These are phyloP conservation scores for Euwallacea fornicatus DNA, from an alignment of 1,140 invertebrate species.

Conservation along the genomic window DNA sequence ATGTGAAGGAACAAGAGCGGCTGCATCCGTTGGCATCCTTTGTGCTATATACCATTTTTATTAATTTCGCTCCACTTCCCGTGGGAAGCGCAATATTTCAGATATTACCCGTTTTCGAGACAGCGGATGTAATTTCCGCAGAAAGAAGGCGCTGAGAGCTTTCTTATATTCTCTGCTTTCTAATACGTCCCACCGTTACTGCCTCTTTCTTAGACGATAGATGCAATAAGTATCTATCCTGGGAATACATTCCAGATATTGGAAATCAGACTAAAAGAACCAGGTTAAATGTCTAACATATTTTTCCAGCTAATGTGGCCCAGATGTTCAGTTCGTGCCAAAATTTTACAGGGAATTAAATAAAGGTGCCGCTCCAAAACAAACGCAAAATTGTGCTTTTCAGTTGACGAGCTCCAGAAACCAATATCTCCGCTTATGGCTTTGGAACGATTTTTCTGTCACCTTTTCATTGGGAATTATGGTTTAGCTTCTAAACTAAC, in stretches of 20 bases:
- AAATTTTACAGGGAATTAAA: too few species aligned
- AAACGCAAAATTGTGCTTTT: too few species aligned
- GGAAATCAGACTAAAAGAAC: background rate
- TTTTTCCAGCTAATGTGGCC: too few species aligned
- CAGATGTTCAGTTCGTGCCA: too few species aligned
- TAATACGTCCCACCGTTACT: slow-evolving; percentile 15
- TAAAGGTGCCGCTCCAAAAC: too few species aligned
- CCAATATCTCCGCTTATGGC: too few species aligned
- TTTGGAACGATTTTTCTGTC: too few species aligned
- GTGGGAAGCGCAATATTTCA: slow-evolving; percentile 40
- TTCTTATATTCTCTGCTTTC: slow-evolving; percentile 30
- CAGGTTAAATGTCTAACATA: too few species aligned
- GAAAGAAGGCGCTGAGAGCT: slow-evolving; percentile 32
- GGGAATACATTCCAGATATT: slow-evolving; percentile 3
- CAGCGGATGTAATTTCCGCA: slow-evolving; percentile 35
- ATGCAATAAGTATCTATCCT: slow-evolving; percentile 7
- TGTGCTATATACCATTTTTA: slow-evolving; percentile 35
- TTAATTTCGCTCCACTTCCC: slow-evolving; percentile 38
- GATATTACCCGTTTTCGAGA: slow-evolving; percentile 39
- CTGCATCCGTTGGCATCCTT: slow-evolving; percentile 28
- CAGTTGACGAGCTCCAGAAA: too few species aligned
- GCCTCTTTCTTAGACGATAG: slow-evolving; percentile 7
- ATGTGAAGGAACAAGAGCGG: slow-evolving; percentile 28
- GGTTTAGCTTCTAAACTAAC: too few species aligned
- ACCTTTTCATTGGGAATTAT: too few species aligned